These are phyloP conservation scores for Bombylius discolor DNA, from an alignment of 2,888 invertebrate species.

Conservation along the genomic window DNA sequence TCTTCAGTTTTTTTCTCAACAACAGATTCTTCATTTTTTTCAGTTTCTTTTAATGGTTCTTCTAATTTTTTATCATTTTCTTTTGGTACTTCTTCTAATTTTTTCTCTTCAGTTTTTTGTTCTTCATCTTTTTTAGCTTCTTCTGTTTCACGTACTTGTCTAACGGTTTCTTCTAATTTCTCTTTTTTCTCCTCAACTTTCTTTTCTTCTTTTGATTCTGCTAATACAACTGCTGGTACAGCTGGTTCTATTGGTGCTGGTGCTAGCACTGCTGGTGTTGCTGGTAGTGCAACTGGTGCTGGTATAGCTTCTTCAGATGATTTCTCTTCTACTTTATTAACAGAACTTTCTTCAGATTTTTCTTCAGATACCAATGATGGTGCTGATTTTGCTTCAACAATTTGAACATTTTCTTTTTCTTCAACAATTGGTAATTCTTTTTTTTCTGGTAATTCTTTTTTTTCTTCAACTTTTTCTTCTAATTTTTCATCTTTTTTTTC, in stretches of 20 bases:
- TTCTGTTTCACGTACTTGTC: conserved; percentile 21
- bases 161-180: conserved; percentile 20
- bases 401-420: conserved; percentile 17
- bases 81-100: conserved; percentile 20
- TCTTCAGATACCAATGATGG: conserved; percentile 1
- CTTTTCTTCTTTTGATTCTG: conserved; percentile 22
- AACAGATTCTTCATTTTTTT: conserved; percentile 15
- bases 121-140: conserved; percentile 22
- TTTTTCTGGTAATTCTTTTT: conserved; percentile 13
- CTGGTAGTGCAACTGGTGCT: not conserved
- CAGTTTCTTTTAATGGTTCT: conserved; percentile 19
- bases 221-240: conserved; percentile 10
- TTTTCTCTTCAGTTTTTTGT: conserved; percentile 14
- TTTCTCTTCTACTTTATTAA: conserved; percentile 8
- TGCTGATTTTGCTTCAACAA: conserved; percentile 15
- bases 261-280: conserved; percentile 12
- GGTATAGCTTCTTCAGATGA: not conserved
- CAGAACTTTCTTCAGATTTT: conserved; percentile 6
- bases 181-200: conserved; percentile 18
- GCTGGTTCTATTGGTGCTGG: too few relatives aligned
- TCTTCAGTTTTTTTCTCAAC: conserved; percentile 22
- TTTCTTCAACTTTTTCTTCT: conserved; percentile 21
- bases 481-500: conserved; percentile 19
- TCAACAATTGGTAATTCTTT: conserved; percentile 3
- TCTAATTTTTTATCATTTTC: conserved; percentile 27